A percentile compares a stretch with the other conserved stretches of the same genome.
Conservation (phyloP, 2,888 invertebrate genomes). For the Heteromyza rotundicornis region DNA sequence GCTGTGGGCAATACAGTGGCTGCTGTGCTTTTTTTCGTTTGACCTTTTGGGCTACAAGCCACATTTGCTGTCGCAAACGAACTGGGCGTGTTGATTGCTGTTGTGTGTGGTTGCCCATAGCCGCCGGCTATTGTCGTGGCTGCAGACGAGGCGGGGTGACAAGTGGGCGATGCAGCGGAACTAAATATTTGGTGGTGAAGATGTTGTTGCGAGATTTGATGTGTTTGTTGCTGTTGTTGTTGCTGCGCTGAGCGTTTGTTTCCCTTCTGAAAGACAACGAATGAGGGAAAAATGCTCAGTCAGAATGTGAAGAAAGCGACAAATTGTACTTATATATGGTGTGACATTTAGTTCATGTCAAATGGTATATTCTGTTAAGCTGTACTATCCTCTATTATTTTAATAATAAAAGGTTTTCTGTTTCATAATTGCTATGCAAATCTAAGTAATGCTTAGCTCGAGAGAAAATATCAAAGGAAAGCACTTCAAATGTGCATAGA, state of each 20-base stretch:
- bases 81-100: slow-evolving; percentile 59
- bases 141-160: slow-evolving; percentile 35
- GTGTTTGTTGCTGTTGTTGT: slow-evolving; percentile 32
- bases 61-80: slow-evolving; percentile 62
- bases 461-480: no score
- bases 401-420: no score
- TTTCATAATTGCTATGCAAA: no score
- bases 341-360: no score
- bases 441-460: no score
- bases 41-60: slow-evolving; percentile 63
- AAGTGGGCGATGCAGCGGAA: slow-evolving; percentile 38
- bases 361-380: no score
- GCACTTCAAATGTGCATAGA: no score
- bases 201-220: slow-evolving; percentile 36
- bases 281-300: no score
- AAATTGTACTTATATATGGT: no score
- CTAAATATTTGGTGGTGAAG: slow-evolving; percentile 56
- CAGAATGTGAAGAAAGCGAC: no score
- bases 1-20: slow-evolving; percentile 37
- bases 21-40: slow-evolving; percentile 60
- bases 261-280: slow-evolving; percentile 59
- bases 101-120: slow-evolving; percentile 61
- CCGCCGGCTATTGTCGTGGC: slow-evolving; percentile 48
- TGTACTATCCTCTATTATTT: no score
- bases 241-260: slow-evolving; percentile 47